These are phyloP conservation scores for Pherbina coryleti DNA, from an alignment of 2,888 invertebrate species.

Conservation along the genomic window DNA sequence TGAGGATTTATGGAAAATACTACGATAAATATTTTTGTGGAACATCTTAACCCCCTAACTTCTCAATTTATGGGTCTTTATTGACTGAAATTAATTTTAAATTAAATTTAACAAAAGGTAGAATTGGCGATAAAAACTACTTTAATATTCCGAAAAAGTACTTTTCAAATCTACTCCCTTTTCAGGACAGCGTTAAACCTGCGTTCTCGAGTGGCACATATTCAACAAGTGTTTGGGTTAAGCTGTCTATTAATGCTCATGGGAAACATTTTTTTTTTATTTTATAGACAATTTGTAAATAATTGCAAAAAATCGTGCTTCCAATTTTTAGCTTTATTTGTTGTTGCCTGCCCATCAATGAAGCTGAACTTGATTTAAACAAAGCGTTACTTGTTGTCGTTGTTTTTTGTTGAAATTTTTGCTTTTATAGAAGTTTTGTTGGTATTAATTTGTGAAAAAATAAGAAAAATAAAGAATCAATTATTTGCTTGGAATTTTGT, in stretches of 20 bases:
- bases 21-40: too few species aligned
- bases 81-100: too few species aligned
- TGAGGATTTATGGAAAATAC: too few species aligned
- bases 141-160: too few species aligned
- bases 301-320: slow-evolving; percentile 2
- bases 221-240: not conserved
- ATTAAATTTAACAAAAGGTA: too few species aligned
- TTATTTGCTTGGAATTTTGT: not conserved
- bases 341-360: not conserved
- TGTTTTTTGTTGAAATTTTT: not conserved
- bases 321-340: not conserved
- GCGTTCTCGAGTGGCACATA: not conserved
- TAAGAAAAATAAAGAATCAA: not conserved
- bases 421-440: not conserved
- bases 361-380: not conserved
- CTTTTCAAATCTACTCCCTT: too few species aligned
- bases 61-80: too few species aligned
- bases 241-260: slow-evolving; percentile 18
- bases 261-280: slow-evolving; percentile 2
- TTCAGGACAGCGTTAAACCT: too few species aligned
- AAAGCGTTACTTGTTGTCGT: not conserved
- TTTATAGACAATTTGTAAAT: not conserved
- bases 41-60: too few species aligned
- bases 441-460: not conserved
- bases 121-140: too few species aligned